Base-by-base conservation (phyloP, 1,140 invertebrate genomes). In the Dufourea novaeangliae region DNA sequence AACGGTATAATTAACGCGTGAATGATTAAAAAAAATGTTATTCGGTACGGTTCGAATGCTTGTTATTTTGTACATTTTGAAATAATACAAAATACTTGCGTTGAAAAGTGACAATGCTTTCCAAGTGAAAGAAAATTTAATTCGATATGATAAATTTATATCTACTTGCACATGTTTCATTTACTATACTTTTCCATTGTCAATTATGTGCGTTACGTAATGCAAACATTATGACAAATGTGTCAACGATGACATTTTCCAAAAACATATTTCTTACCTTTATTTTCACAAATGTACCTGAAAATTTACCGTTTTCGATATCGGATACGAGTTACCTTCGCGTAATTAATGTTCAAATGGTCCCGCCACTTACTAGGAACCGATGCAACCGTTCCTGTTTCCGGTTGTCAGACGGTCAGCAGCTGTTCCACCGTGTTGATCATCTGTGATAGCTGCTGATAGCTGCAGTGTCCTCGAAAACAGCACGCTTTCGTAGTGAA, bases 341-440 rank as follows among this genome's bases (percentile, higher is more conserved):
- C 14, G 0, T 32, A 41, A n/a, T 1, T 8, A 0, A 4, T 1
- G 7, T 76, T 69, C 12, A n/a, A 76, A 59, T 32, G 25, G 67
- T 76, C 57, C 57, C 75, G 68, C 75, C 56, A 46, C 6, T 62
- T 62, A 54, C 12, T 7, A 50, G 46, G n/a, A 54, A 52, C 27
- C 22, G 25, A 70, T 17, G 20, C 29, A 62, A 71, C 44, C 39
- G 7, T 41, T 22, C 34, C 25, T 29, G 39, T 25, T 74, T 68
- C 62, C 71, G 71, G 41, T 79, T 75, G 77, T 79, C 77, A 74
- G 57, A 75, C 56, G 46, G 44, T 41, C 63, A 74, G 75, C 57
- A 71, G 68, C 57, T 77, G 66, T 71, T 61, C 50, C 66, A 54
- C 29, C n/a, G 75, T 46, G 57, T 71, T 71, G 57, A 59, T 76